These are phyloP conservation scores for Macrosiphum euphorbiae DNA, from an alignment of 2,888 invertebrate genomes.

Conservation along the genomic window DNA sequence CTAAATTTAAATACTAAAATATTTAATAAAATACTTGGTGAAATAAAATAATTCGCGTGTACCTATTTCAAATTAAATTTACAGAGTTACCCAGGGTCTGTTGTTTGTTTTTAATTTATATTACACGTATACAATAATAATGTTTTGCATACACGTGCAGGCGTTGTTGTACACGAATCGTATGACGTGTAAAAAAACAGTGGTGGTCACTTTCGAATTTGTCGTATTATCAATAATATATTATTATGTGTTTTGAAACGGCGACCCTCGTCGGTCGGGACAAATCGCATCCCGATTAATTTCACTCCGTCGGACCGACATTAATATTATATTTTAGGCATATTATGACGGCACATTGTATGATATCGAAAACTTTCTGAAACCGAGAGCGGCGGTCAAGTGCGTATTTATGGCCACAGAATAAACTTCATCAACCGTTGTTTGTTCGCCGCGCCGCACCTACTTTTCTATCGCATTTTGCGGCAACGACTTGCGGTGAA, in stretches of 20 bases:
- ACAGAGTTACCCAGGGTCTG: too few species aligned
- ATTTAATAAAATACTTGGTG: too few species aligned
- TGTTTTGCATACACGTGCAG: neutral
- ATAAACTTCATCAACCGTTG: neutral
- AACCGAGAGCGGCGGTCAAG: neutral
- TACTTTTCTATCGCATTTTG: too few species aligned
- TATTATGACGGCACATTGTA: neutral
- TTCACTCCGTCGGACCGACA: neutral
- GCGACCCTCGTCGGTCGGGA: neutral
- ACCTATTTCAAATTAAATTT: too few species aligned
- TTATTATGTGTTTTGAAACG: neutral
- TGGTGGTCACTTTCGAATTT: neutral
- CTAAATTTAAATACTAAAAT: too few species aligned
- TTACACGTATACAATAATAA: neutral
- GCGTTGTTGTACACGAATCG: neutral
- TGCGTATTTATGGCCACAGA: neutral
- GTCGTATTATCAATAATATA: neutral
- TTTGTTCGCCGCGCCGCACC: too few species aligned
- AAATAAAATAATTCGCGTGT: too few species aligned
- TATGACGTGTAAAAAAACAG: constrained; percentile 34
- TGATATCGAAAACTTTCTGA: neutral
- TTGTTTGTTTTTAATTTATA: constrained; percentile 20
- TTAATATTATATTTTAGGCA: neutral
- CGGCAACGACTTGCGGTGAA: too few species aligned
- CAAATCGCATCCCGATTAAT: neutral